Conservation (phyloP, 2,888 invertebrate genomes). For the Lysandra bellargus region DNA sequence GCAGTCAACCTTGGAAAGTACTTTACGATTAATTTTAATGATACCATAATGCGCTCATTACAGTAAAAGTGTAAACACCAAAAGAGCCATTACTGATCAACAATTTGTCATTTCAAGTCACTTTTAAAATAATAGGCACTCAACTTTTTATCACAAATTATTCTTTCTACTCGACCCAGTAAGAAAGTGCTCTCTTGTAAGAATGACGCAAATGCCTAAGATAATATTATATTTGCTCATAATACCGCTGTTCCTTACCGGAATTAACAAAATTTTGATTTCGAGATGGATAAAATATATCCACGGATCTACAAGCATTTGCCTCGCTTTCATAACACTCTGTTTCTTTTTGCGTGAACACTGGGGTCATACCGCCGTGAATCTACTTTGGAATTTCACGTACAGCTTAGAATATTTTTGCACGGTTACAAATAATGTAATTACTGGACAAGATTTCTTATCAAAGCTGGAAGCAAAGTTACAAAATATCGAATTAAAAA, state of each 20-base stretch:
- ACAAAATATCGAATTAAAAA: neutral
- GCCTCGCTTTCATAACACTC: neutral
- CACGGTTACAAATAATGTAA: neutral
- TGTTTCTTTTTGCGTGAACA: neutral
- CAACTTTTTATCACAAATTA: slow-evolving; percentile 5
- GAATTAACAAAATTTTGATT: neutral
- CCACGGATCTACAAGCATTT: neutral
- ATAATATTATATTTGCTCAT: slow-evolving; percentile 4
- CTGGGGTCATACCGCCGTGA: neutral
- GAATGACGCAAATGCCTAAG: neutral
- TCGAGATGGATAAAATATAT: neutral
- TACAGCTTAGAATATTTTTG: slow-evolving; percentile 6
- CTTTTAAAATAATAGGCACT: slow-evolving; percentile 17
- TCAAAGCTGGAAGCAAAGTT: neutral
- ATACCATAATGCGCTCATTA: neutral
- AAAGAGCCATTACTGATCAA: slow-evolving; percentile 8
- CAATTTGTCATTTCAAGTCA: slow-evolving; percentile 8
- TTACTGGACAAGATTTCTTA: neutral
- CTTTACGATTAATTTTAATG: neutral
- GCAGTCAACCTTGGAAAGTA: neutral
- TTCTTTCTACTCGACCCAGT: neutral
- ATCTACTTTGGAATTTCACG: neutral
- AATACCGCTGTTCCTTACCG: neutral
- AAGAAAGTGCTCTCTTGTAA: neutral
- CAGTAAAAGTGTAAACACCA: neutral